Evolutionary conservation across 2,888 invertebrate genomes (phyloP).

Genomic region (Polia nebulosa): DNA sequence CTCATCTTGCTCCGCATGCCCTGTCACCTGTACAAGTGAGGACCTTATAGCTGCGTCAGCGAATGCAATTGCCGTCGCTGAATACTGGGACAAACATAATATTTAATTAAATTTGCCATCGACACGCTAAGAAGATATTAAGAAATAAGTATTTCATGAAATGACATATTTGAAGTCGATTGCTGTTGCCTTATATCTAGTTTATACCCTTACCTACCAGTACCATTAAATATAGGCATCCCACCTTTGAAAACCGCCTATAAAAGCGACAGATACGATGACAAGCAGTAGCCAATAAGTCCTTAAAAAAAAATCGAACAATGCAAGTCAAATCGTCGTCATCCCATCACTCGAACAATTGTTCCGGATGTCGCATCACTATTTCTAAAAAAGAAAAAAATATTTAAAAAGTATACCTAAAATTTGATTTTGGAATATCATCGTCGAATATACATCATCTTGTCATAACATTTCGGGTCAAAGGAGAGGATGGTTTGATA

Average conservation of each 20-base stretch:
- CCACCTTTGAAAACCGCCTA: conserved; percentile 25
- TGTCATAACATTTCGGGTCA: conserved; percentile 90
- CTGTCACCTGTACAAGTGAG: too few species aligned
- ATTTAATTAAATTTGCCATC: too few species aligned
- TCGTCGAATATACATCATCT: conserved; percentile 89
- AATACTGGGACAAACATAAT: too few species aligned
- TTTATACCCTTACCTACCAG: too few species aligned
- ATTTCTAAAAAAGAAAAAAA: conserved; percentile 71
- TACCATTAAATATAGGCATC: not conserved
- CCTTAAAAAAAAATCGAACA: conserved; percentile 68
- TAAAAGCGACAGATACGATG: conserved; percentile 63
- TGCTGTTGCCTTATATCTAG: too few species aligned
- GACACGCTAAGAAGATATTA: too few species aligned
- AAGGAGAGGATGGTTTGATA: conserved; percentile 88
- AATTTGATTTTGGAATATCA: conserved; percentile 85
- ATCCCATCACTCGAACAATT: conserved; percentile 85
- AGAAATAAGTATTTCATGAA: too few species aligned
- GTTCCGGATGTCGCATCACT: conserved; percentile 88
- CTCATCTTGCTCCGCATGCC: too few species aligned
- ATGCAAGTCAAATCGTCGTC: conserved; percentile 75
- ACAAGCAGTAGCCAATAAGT: conserved; percentile 76
- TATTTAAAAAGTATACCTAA: conserved; percentile 79
- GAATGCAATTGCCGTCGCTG: too few species aligned
- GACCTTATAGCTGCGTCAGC: too few species aligned
- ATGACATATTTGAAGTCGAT: not conserved